A percentile compares a stretch with the other conserved stretches of the same genome.
These are phyloP conservation scores for Neodon shergylaensis DNA, from an alignment of 2,113 vertebrate genomes.

Conservation along the genomic window DNA sequence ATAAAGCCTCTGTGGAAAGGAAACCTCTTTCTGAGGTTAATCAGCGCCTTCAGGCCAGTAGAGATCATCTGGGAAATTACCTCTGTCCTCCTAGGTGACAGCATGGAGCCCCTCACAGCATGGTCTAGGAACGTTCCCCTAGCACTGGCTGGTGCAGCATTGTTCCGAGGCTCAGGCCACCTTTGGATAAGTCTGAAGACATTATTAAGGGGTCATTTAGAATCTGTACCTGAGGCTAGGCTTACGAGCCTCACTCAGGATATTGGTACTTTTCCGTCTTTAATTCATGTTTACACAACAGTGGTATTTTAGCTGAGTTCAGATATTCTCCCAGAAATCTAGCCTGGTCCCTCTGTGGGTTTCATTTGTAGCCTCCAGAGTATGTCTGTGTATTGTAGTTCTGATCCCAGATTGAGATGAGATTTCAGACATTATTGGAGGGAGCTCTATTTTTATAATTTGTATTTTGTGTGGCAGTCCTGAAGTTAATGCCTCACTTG, in stretches of 20 bases:
- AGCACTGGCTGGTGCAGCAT: not conserved
- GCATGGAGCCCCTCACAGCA: not conserved
- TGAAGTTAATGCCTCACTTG: slow-evolving; percentile 50
- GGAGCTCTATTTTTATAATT: slow-evolving; percentile 60
- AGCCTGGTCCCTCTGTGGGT: slow-evolving; percentile 46
- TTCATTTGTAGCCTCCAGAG: slow-evolving; percentile 60
- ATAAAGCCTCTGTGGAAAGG: not conserved
- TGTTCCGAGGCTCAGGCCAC: not conserved
- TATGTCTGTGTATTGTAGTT: slow-evolving; percentile 51
- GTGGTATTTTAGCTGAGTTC: slow-evolving; percentile 73
- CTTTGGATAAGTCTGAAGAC: slow-evolving; percentile 59
- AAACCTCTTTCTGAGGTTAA: slow-evolving; percentile 51
- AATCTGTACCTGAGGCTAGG: slow-evolving; percentile 39
- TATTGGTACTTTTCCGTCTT: slow-evolving; percentile 50
- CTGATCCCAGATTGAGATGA: slow-evolving; percentile 38
- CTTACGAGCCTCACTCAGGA: slow-evolving; percentile 33
- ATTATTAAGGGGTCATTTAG: slow-evolving; percentile 59
- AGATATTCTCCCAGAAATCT: slow-evolving; percentile 67
- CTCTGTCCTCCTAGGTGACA: slow-evolving; percentile 10
- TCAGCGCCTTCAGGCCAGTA: slow-evolving; percentile 49
- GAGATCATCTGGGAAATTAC: slow-evolving; percentile 65
- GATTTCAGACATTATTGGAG: slow-evolving; percentile 59
- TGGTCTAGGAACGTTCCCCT: not conserved
- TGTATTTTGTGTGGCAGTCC: slow-evolving; percentile 56
- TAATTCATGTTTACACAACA: slow-evolving; percentile 68